phyloP scores from a whole-genome alignment of 2,113 vertebrate genomes.

The Pionites leucogaster region DNA sequence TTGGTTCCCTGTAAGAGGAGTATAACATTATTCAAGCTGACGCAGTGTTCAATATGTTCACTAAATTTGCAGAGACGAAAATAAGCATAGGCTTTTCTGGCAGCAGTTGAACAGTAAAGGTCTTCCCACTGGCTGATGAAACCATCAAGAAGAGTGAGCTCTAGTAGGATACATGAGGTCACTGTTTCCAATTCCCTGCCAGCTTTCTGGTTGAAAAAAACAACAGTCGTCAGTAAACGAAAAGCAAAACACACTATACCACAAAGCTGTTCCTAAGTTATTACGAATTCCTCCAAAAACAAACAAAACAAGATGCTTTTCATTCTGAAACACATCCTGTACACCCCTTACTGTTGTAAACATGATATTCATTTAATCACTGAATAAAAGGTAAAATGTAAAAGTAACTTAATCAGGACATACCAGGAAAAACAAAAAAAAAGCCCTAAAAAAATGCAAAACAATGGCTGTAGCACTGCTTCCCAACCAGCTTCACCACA shows the following conservation, averaged over 20 bases:
- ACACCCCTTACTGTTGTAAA: not conserved
- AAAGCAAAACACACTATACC: not conserved
- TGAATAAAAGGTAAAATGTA: not conserved
- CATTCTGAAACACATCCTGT: not conserved
- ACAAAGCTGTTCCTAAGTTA: not conserved
- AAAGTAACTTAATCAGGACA: not conserved
- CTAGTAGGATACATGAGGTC: slow-evolving; percentile 31
- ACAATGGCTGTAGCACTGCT: not conserved
- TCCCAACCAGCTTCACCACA: not conserved
- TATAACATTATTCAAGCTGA: not conserved
- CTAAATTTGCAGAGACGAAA: not conserved
- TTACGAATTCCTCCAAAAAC: not conserved
- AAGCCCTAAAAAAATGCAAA: not conserved
- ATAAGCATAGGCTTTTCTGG: not conserved
- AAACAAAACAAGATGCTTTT: not conserved
- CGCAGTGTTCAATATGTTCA: not conserved
- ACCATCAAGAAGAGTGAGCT: slow-evolving; percentile 31
- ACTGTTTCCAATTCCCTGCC: slow-evolving; percentile 35
- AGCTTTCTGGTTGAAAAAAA: slow-evolving; percentile 38
- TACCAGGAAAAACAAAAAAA: not conserved
- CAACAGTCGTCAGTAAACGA: slow-evolving; percentile 19
- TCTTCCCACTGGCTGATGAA: slow-evolving; percentile 40
- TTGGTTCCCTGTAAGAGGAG: not conserved
- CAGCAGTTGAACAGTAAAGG: slow-evolving; percentile 15
- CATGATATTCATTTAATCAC: not conserved